A percentile compares a stretch with the other conserved stretches of the same genome.
Conservation (phyloP, 2,888 invertebrate genomes). For the Ophion ventricosus region DNA sequence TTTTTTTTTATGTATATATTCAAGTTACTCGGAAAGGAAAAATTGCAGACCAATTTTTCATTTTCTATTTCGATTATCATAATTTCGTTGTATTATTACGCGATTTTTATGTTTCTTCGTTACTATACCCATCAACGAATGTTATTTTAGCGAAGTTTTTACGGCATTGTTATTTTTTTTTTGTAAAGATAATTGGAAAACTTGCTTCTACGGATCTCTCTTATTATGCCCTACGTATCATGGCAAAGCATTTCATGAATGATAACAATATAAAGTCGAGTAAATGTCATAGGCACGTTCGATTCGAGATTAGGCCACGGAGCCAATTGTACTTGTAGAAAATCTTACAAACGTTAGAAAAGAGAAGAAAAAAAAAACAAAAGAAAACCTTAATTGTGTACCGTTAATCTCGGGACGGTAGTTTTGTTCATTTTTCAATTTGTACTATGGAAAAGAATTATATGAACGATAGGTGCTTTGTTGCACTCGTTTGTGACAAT, state of each 20-base stretch:
- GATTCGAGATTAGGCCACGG: neutral
- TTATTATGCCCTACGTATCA: slow-evolving; percentile 2
- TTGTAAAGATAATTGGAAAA: neutral
- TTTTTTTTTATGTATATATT: too few relatives aligned
- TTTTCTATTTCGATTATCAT: neutral
- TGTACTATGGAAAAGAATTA: neutral
- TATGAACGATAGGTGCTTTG: neutral
- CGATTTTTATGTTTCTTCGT: neutral
- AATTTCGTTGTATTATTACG: neutral
- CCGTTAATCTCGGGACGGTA: neutral
- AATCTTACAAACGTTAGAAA: neutral
- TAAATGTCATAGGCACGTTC: neutral
- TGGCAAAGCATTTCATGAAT: slow-evolving; percentile 6
- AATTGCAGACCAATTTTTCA: neutral
- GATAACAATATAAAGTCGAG: slow-evolving; percentile 12
- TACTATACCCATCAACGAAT: too few relatives aligned
- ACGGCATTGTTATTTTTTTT: too few relatives aligned
- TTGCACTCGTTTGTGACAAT: neutral
- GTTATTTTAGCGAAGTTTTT: too few relatives aligned
- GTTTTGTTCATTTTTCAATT: neutral
- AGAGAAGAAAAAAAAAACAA: neutral
- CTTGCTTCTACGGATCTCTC: neutral
- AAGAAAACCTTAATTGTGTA: neutral
- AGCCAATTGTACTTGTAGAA: neutral
- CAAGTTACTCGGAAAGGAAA: too few relatives aligned